These are phyloP conservation scores for Acronicta alni DNA, from an alignment of 2,888 invertebrate genomes.

Conservation along the genomic window DNA sequence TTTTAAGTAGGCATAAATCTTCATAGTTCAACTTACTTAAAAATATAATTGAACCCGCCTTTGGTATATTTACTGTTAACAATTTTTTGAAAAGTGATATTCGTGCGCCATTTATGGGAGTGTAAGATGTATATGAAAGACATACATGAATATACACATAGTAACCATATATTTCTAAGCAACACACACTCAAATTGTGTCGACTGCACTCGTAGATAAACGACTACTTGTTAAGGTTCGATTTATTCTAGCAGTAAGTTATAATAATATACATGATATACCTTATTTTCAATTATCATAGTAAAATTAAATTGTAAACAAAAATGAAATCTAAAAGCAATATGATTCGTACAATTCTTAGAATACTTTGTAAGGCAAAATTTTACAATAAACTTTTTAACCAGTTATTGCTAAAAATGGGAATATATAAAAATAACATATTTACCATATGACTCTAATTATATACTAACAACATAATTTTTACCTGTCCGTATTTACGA, in stretches of 20 bases:
- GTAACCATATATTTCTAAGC: conserved; percentile 7
- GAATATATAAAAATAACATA: conserved; percentile 43
- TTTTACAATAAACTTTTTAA: conserved; percentile 53
- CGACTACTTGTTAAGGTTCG: conserved; percentile 24
- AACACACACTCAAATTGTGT: conserved; percentile 1
- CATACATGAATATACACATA: conserved; percentile 1
- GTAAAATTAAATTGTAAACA: conserved; percentile 26
- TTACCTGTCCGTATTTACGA: conserved; percentile 21
- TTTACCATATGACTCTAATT: conserved; percentile 49
- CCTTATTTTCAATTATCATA: conserved; percentile 21
- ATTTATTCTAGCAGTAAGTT: conserved; percentile 32
- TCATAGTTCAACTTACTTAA: neutral
- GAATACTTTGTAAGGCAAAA: conserved; percentile 48
- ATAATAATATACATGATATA: conserved; percentile 7
- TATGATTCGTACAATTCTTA: conserved; percentile 57
- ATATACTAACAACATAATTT: conserved; percentile 33
- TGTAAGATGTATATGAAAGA: too few species aligned
- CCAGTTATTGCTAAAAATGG: conserved; percentile 44
- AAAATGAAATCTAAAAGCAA: conserved; percentile 54
- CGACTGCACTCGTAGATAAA: conserved; percentile 20
- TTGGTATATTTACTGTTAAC: neutral
- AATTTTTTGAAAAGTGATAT: neutral
- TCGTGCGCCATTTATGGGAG: neutral
- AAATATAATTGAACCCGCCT: conserved; percentile 7
- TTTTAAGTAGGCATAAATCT: neutral